Evolutionary conservation across 2,797 vertebrate species (phyloP), one percentile per base, ranked within the genome.

Genomic region (Sebastes dallii): DNA sequence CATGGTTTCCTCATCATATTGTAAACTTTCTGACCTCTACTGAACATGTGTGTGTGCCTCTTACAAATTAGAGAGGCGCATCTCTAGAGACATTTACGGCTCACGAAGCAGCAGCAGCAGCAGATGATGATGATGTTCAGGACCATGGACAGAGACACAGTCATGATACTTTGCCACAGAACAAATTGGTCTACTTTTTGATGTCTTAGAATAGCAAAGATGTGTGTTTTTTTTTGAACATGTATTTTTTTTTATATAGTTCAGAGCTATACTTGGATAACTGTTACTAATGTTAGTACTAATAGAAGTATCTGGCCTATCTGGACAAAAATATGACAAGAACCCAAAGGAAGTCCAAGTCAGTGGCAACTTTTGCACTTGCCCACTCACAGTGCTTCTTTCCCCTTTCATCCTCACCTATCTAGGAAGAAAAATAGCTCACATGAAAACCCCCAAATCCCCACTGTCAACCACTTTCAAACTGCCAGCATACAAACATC

Each of bases 101-200:
- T 75, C 70, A 65, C 14, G 62, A 75, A 78, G 84, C 75, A 72
- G 55, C 66, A 66, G 34, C 34, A 36, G 34, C 34, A 72, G 55
- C 25, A 25, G 25, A 13, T 13, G 18, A 66, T 34, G 69, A 67
- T 34, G 72, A 7, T 58, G 5, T 85, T 86, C 92, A 94, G 94
- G 3, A 95, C 91, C 92, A 86, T 8, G 91, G 93, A 95, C 79
- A 95, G 93, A 0, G 61, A 39, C 75, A 83, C 4, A 42, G 27
- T 16, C 39, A 55, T 56, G 13, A 5, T 2, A 13, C 34, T 27
- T 27, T 22, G 5, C 14, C 67, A 76, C 20, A 20, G 22, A 62
- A 5, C 18, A 25, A 55, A 68, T 1, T 3, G 2, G 3, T 24
- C 4, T n/a, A 50, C 18, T 58, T 59, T 59, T 25, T 20, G 36